Conservation (phyloP, 2,888 invertebrate genomes). For the Mesoligia furuncula region DNA sequence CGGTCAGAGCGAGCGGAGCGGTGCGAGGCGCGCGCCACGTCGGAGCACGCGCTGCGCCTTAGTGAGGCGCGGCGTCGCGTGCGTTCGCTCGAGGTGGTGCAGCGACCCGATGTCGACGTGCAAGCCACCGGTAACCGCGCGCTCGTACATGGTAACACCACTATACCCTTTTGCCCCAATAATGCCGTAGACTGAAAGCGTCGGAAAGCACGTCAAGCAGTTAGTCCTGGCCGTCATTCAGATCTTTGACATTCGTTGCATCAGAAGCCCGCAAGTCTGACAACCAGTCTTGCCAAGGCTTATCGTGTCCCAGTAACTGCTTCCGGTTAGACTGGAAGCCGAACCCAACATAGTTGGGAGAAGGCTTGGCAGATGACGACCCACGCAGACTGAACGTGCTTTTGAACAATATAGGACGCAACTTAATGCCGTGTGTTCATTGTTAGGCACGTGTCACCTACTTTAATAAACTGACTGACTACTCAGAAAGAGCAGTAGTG, state of each 20-base stretch:
- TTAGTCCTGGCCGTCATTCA: background rate
- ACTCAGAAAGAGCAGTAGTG: background rate
- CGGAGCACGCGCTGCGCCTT: conserved; percentile 76
- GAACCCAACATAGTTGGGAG: background rate
- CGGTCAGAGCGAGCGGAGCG: conserved; percentile 27
- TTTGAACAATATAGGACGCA: background rate
- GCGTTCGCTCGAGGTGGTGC: conserved; percentile 70
- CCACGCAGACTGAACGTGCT: too few relatives aligned
- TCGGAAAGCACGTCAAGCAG: background rate
- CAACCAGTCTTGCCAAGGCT: background rate
- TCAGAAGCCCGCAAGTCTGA: background rate
- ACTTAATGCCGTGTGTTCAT: background rate
- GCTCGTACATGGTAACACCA: conserved; percentile 77
- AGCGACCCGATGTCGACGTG: conserved; percentile 64
- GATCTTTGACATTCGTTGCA: background rate
- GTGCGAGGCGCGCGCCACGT: conserved; percentile 49
- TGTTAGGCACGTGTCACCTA: background rate
- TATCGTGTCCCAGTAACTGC: background rate
- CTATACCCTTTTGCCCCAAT: background rate
- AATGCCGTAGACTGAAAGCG: background rate
- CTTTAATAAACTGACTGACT: background rate
- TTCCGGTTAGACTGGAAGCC: background rate
- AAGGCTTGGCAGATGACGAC: too few relatives aligned
- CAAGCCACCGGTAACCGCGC: conserved; percentile 73
- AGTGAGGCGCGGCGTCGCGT: conserved; percentile 70